phyloP scores from a whole-genome alignment of 64 coral and sea anemone species.

The Montipora cactus region DNA sequence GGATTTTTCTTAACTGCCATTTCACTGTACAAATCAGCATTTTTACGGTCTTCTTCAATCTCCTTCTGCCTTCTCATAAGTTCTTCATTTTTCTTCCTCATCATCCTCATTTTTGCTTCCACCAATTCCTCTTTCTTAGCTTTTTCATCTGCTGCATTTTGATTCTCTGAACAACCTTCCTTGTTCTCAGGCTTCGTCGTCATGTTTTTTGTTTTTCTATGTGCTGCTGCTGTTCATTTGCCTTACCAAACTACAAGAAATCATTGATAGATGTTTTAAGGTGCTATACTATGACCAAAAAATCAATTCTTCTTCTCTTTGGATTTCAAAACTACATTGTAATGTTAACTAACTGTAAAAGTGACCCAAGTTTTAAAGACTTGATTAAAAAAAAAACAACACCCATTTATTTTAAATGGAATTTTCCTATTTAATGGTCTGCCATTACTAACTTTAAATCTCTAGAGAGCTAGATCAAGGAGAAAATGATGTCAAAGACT shows the following conservation, averaged over 20 bases:
- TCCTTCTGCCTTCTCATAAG: conserved; percentile 80
- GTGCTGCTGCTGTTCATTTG: neutral
- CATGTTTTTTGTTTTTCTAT: neutral
- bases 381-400: no score
- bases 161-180: neutral
- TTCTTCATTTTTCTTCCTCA: conserved; percentile 93
- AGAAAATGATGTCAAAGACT: no score
- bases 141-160: conserved; percentile 64
- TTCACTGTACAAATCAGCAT: conserved; percentile 73
- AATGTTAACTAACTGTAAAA: no score
- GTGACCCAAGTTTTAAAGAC: no score
- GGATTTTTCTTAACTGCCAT: conserved; percentile 39
- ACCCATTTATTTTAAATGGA: no score
- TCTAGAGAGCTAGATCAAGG: no score
- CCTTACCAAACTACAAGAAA: conserved; percentile 2
- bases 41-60: conserved; percentile 90
- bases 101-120: conserved; percentile 83
- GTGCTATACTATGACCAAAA: no score
- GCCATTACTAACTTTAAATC: no score
- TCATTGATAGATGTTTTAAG: neutral
- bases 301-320: no score
- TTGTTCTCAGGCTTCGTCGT: neutral
- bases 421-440: no score
- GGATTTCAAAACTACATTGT: no score
- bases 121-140: conserved; percentile 77